A percentile compares a stretch with the other conserved stretches of the same genome.
Conservation (phyloP, 2,888 invertebrate species). For the Tuta absoluta region DNA sequence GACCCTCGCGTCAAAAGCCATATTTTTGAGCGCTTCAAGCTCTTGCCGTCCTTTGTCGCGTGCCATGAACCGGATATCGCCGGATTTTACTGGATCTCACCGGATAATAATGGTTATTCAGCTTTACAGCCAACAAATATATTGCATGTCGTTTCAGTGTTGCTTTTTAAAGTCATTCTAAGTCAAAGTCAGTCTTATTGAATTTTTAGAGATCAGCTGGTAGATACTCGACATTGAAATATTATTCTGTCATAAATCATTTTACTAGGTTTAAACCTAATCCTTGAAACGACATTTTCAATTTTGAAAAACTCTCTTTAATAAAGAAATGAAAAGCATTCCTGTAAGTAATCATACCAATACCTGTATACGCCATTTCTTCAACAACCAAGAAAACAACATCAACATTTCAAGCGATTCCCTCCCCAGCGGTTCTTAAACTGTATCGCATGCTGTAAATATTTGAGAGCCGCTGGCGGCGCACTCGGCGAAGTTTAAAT, state of each 20-base stretch:
- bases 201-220: too few species aligned
- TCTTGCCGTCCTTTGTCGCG: slow-evolving; percentile 22
- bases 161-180: not conserved
- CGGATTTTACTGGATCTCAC: slow-evolving; percentile 14
- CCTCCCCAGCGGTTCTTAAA: slow-evolving; percentile 40
- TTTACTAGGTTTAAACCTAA: too few species aligned
- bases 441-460: slow-evolving; percentile 55
- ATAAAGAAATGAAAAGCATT: too few species aligned
- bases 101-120: slow-evolving; percentile 25
- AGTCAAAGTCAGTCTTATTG: not conserved
- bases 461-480: slow-evolving; percentile 51
- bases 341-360: too few species aligned
- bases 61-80: slow-evolving; percentile 7
- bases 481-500: slow-evolving; percentile 36
- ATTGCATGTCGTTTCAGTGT: slow-evolving; percentile 2
- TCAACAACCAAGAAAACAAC: slow-evolving; percentile 41
- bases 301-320: too few species aligned
- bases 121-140: slow-evolving; percentile 6
- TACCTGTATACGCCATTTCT: too few species aligned
- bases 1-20: slow-evolving; percentile 24
- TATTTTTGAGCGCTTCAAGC: slow-evolving; percentile 34
- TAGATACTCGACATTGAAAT: too few species aligned
- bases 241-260: too few species aligned
- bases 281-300: too few species aligned
- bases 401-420: slow-evolving; percentile 56